Conservation (phyloP, 2,888 invertebrate species). For the Himalopsyche anomala region DNA sequence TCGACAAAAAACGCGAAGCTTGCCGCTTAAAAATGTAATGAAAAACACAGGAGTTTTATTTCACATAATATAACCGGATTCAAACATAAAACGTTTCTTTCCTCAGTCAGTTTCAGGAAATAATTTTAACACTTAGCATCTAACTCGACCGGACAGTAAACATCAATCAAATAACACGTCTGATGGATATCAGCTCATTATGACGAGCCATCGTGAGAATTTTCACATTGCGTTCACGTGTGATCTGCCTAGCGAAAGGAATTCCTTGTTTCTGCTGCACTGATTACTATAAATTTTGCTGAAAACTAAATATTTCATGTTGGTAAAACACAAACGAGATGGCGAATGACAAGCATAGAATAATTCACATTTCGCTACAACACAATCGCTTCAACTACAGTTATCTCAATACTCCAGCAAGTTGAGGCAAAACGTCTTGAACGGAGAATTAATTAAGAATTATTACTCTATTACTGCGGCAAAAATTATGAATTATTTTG, state of each 20-base stretch:
- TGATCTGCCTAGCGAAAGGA: background rate
- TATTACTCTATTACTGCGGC: background rate
- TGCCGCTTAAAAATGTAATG: too few relatives aligned
- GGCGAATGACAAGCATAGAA: background rate
- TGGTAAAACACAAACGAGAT: background rate
- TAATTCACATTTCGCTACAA: slow-evolving; percentile 22
- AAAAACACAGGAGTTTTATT: too few relatives aligned
- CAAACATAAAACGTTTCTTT: background rate
- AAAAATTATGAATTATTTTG: slow-evolving; percentile 22
- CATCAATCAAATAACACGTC: slow-evolving; percentile 17
- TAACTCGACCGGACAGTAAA: slow-evolving; percentile 28
- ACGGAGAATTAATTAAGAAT: background rate
- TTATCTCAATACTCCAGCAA: slow-evolving; percentile 1
- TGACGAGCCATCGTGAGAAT: slow-evolving; percentile 52
- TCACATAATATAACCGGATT: too few relatives aligned
- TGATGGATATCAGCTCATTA: slow-evolving; percentile 54
- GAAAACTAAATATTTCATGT: slow-evolving; percentile 11
- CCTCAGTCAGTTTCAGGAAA: background rate
- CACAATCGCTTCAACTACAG: slow-evolving; percentile 4
- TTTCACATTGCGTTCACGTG: slow-evolving; percentile 37
- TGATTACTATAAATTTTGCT: background rate
- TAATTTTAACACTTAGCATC: background rate
- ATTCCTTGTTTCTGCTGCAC: slow-evolving; percentile 7
- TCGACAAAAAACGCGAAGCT: too few relatives aligned
- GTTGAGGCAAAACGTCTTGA: background rate